These are phyloP conservation scores for Gopherus flavomarginatus DNA, from an alignment of 2,113 vertebrate genomes.

Conservation along the genomic window DNA sequence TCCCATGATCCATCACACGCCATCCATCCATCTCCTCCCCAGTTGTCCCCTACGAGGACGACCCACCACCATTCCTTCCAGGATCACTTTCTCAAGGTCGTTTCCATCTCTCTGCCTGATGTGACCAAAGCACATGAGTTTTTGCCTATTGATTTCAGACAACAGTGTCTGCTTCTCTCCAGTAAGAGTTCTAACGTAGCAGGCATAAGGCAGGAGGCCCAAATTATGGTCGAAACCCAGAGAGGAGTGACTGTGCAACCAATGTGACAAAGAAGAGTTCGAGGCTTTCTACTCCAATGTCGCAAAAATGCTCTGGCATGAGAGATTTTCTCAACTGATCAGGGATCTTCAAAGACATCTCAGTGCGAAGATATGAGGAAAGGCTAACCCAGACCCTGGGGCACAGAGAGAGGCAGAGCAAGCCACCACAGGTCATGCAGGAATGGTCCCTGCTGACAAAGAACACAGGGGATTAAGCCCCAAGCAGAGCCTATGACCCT, in stretches of 20 bases:
- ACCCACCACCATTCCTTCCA: background rate
- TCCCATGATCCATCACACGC: background rate
- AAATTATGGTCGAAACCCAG: background rate
- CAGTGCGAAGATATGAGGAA: background rate
- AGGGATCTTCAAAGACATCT: background rate
- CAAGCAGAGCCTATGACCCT: background rate
- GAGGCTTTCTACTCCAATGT: background rate
- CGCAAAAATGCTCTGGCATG: background rate
- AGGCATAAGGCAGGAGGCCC: background rate
- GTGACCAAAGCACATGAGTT: background rate
- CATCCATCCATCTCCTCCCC: background rate
- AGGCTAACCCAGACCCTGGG: background rate
- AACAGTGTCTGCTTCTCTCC: background rate
- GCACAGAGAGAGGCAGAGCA: background rate
- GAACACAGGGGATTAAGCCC: no score
- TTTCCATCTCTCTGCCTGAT: background rate
- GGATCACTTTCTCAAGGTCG: background rate
- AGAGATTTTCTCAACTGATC: rapidly evolving
- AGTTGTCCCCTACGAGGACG: background rate
- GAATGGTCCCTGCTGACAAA: background rate
- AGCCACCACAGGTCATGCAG: background rate
- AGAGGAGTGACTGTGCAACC: background rate
- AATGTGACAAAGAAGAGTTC: background rate
- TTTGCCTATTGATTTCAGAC: background rate
- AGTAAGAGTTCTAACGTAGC: background rate